Evolutionary conservation across 1,140 invertebrate genomes (phyloP), one percentile per base, ranked within the genome.

Genomic region (Drosophila ohnishii): DNA sequence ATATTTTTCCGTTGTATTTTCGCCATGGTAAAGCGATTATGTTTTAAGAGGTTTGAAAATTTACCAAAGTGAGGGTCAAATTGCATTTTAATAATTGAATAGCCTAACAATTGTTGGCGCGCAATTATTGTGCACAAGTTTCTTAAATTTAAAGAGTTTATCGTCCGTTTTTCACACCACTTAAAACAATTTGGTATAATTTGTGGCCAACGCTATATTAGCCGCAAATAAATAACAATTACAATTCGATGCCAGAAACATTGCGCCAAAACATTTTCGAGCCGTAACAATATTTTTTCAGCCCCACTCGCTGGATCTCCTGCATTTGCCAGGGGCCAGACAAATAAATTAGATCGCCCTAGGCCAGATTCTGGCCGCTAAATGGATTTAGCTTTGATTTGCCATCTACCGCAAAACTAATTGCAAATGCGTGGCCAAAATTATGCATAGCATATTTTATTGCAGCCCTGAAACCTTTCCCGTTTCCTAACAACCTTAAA

Each of bases 181-280:
- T 40, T 19, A 14, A 58, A 58, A 39, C 45, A 81, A 42, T 80
- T 48, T 45, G n/a, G 42, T 42, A 28, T 79, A 58, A 73, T 81
- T 80, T 78, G 72, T 55, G 76, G 66, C 48, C 39, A 30, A 32
- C 40, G 64, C 45, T 47, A 59, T 75, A 88, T 87, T 87, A 71
- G 72, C 83, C 84, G 58, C 83, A 87, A 87, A 87, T 87, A 87
- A 87, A 87, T 87, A 87, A 88, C 83, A 87, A 88, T 87, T 87
- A 87, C 80, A 66, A 45, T 83, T 79, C 74, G 37, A 45, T 70
- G 60, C 58, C 39, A 48, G 22, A 47, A 81, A 81, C 78, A 81
- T 71, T 79, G 64, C 44, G 39, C 28, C 50, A 51, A 53, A 67
- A 74, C 51, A 70, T 57, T 62, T 73, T 45, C 60, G 45, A 51